Evolutionary conservation across 64 coral and sea anemone genomes (phyloP), one percentile per base, ranked within the genome.

Genomic region (Orbicella faveolata): DNA sequence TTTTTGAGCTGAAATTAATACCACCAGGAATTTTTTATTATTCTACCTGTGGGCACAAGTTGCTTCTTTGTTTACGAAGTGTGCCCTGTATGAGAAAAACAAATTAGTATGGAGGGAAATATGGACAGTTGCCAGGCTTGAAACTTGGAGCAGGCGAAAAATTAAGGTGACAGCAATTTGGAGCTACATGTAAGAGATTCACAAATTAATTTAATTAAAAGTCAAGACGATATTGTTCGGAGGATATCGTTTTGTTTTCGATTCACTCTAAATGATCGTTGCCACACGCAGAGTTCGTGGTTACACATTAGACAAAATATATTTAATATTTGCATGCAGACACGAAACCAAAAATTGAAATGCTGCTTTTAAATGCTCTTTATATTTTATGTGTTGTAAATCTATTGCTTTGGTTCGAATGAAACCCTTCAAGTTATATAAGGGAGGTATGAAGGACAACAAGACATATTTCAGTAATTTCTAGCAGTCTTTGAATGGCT

Each of bases 261-360:
- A 52, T 53, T 53, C 41, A 79, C 9, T 9, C 48, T 79, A 2
- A 48, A 20, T 2, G 37, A 48, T 52, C 8, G 52, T 44, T 41
- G 80, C 80, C 34, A 83, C 80, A 48, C 30, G 61, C 63, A 12
- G 67, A 70, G 62, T 44, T 7, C 10, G 61, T 10, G 37, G 15
- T 17, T 36, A 44, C 18, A 39, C 80, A 39, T 48, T 19, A 63
- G 54, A 81, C 54, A 63, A 81, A 81, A 81, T 81, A 63, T 81
- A 35, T 18, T 13, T 79, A 57, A 9, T n/a, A 52, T 54, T 55
- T 26, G 25, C n/a, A 70, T 70, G 9, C 67, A 70, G 67, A 59
- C 55, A 59, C 55, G 55, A 59, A 59, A 14, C 10, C 55, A 59
- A 59, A 59, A 6, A 14, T 16, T 59, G 1, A 59, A 59, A 14